Base-by-base conservation (phyloP, 2,113 vertebrate species). In the Struthio camelus region DNA sequence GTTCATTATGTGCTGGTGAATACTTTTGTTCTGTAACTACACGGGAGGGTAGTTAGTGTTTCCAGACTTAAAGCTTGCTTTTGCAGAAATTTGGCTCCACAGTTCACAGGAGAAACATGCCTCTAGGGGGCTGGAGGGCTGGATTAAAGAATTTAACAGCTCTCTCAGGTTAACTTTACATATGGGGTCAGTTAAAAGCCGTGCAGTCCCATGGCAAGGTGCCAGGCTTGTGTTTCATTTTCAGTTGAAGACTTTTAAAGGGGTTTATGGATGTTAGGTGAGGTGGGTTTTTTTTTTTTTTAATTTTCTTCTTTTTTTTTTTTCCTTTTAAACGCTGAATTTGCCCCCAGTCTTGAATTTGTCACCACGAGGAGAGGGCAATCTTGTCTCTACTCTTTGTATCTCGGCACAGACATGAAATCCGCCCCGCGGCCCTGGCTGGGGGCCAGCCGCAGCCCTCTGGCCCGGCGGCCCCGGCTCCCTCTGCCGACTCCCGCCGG, bases 41-140 rank as follows among this genome's bases (percentile, higher is more conserved):
- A 93, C 84, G 91, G 94, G 92, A 98, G 90, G 84, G 85, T 82
- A 64, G 96, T 95, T 97, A 95, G 89, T 48, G 48, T 89, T 95
- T 94, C 93, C 96, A 92, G 97, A 96, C 96, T 96, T 97, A 91
- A 97, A 97, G 95, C 67, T 95, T 96, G 92, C 85, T 90, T 90
- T 93, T 80, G 93, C 88, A 56, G 91, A 95, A 96, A 82, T 91
- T 87, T 93, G 80, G 94, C 93, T 98, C 95, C 80, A 72, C 96
- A 94, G 94, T 73, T 98, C 59, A n/a, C 61, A 79, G 96, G 96
- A 95, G 95, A 97, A 96, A 94, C 87, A 91, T 97, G 93, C 96
- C 96, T 94, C 95, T 40, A 48, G 92, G 65, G 88, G 93, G 85
- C 87, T 77, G 51, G 94, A 94, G 96, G 93, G 94, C 54, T 75